Conservation (phyloP, 2,113 vertebrate species). For the Bufo gargarizans region DNA sequence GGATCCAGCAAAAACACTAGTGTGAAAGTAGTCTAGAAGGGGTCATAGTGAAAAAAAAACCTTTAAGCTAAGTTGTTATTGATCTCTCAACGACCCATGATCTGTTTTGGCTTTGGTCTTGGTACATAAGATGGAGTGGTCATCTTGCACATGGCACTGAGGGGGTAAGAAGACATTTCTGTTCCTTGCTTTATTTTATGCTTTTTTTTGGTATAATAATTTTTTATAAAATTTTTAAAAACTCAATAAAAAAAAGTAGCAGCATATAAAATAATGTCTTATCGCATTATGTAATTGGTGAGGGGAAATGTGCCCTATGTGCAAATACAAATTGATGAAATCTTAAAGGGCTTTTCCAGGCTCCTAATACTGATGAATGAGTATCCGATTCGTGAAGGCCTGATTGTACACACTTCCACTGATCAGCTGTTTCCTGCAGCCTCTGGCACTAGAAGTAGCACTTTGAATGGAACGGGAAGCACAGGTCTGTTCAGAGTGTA, state of each 20-base stretch:
- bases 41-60: not conserved
- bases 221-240: slow-evolving; percentile 53
- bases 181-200: slow-evolving; percentile 25
- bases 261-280: slow-evolving; percentile 13
- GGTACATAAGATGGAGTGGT: not conserved
- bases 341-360: no score
- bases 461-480: no score
- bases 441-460: no score
- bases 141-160: slow-evolving; percentile 1
- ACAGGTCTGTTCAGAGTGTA: no score
- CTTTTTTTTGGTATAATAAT: slow-evolving; percentile 53
- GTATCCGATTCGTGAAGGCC: no score
- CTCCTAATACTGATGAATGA: no score
- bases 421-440: no score
- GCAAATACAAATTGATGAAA: no score
- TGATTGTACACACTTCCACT: no score
- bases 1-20: no score
- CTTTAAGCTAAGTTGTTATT: not conserved
- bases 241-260: slow-evolving; percentile 48
- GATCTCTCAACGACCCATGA: not conserved
- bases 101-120: not conserved
- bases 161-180: not conserved
- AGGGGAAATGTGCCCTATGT: no score
- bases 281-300: no score
- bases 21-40: not conserved